Evolutionary conservation across 2,113 vertebrate genomes (phyloP), one percentile per base, ranked within the genome.

Genomic region (Cochlearius cochlearius): DNA sequence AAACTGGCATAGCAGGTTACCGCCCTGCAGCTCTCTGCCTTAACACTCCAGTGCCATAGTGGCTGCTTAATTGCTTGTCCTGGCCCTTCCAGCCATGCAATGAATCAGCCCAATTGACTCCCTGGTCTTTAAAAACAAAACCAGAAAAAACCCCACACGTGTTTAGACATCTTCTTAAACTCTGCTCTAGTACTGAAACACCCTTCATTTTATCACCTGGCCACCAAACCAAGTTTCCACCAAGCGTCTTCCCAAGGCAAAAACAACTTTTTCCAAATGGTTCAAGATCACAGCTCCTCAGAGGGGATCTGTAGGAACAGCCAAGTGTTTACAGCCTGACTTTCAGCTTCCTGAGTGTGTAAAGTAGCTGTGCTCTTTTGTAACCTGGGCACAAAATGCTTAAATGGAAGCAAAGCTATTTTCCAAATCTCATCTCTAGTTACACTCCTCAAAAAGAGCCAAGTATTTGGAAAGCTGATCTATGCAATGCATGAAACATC

Each of bases 1-100:
- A 94, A 72, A 92, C 92, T 63, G 47, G 95, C 84, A 86, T 6
- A 95, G 68, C 94, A 94, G 85, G 96, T 96, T 92, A 49, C 9
- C 52, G 87, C 66, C 69, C 60, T 30, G 53, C 49, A 82, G 43
- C 83, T 41, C 63, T 77, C 29, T 72, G 71, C 66, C 55, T 66
- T 34, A 47, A 77, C 0, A 15, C 67, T 64, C 63, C 79, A 36
- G 20, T 58, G 72, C 64, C 39, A 5, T 3, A 36, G 32, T 83
- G 52, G 27, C 38, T 66, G 32, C 55, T 17, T 62, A 45, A 45
- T 7, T 36, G n/a, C 59, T 75, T 17, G 29, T 59, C 71, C 38
- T 34, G 21, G 50, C 76, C 86, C 86, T 77, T 58, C 74, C 82
- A 81, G 63, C 39, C 84, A 43, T 3, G 10, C 63, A 77, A 36